These are phyloP conservation scores for Coelinius sp. DNA, from an alignment of 2,888 invertebrate genomes.

Conservation along the genomic window DNA sequence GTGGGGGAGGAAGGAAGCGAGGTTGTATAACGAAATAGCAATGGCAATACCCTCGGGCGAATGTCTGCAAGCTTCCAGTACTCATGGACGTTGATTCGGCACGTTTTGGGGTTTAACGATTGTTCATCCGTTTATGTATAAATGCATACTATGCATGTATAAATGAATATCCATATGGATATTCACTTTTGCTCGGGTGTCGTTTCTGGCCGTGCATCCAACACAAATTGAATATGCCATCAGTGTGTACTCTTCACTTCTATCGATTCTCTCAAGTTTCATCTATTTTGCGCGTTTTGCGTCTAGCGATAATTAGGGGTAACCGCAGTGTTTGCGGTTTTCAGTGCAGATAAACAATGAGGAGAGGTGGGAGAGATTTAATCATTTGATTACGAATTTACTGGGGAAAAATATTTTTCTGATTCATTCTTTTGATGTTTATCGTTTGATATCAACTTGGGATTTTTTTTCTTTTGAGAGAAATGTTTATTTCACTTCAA, in stretches of 20 bases:
- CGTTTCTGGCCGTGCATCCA: not conserved
- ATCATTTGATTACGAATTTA: not conserved
- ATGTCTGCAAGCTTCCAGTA: not conserved
- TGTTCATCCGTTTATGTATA: conserved; percentile 23
- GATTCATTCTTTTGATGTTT: not conserved
- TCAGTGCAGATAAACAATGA: not conserved
- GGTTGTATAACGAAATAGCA: conserved; percentile 8
- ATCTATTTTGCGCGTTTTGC: not conserved
- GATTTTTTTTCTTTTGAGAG: no score
- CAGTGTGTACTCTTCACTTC: not conserved
- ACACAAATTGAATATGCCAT: not conserved
- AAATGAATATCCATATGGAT: conserved; percentile 20
- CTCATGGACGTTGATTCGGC: conserved; percentile 31
- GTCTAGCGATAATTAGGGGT: conserved; percentile 29
- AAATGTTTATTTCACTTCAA: no score
- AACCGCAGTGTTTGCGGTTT: conserved; percentile 32
- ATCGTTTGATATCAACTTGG: no score
- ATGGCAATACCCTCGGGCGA: conserved; percentile 6
- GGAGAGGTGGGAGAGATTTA: not conserved
- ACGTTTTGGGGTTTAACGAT: conserved; percentile 36
- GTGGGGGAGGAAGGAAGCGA: not conserved
- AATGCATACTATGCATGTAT: conserved; percentile 10
- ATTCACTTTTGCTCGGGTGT: conserved; percentile 1
- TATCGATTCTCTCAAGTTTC: not conserved
- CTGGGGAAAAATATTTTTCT: not conserved